A percentile compares a stretch with the other conserved stretches of the same genome.
Conservation (phyloP, 1,140 invertebrate species). For the Ips typographus region DNA sequence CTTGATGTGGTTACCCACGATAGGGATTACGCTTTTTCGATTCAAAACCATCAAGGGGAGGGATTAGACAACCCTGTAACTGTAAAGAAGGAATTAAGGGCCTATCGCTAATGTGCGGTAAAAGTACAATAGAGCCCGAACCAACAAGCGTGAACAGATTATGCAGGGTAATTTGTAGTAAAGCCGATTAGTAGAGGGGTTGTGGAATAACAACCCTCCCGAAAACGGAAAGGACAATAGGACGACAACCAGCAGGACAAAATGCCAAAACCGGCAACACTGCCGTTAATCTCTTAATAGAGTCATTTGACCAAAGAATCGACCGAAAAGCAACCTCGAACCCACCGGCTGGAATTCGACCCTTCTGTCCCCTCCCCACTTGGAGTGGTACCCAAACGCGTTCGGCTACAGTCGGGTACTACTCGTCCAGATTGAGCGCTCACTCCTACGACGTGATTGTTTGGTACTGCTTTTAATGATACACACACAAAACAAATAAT, state of each 20-base stretch:
- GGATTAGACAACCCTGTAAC: background rate
- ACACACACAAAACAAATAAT: constrained; percentile 22
- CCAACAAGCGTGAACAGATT: constrained; percentile 32
- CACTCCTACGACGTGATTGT: constrained; percentile 26
- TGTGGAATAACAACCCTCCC: constrained; percentile 25
- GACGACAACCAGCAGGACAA: background rate
- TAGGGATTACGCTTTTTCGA: no score
- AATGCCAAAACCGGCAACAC: background rate
- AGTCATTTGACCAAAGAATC: constrained; percentile 25
- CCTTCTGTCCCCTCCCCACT: constrained; percentile 3
- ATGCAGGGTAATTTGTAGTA: constrained; percentile 27
- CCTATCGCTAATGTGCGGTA: constrained; percentile 17
- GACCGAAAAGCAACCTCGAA: constrained; percentile 23
- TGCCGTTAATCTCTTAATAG: constrained; percentile 24
- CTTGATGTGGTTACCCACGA: constrained; percentile 8
- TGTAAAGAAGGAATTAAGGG: constrained; percentile 14
- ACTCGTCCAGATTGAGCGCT: constrained; percentile 22
- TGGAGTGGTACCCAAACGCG: constrained; percentile 8
- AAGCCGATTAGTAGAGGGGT: constrained; percentile 20
- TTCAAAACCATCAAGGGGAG: no score
- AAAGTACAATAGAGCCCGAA: constrained; percentile 11
- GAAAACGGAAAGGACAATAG: background rate
- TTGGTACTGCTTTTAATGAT: constrained; percentile 21
- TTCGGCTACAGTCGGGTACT: background rate
- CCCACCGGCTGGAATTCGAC: constrained; percentile 20